Percentiles rank a stretch among this genome's conserved stretches.
These are phyloP conservation scores for Neomorphus geoffroyi DNA, from an alignment of 2,797 vertebrate species.

Conservation along the genomic window DNA sequence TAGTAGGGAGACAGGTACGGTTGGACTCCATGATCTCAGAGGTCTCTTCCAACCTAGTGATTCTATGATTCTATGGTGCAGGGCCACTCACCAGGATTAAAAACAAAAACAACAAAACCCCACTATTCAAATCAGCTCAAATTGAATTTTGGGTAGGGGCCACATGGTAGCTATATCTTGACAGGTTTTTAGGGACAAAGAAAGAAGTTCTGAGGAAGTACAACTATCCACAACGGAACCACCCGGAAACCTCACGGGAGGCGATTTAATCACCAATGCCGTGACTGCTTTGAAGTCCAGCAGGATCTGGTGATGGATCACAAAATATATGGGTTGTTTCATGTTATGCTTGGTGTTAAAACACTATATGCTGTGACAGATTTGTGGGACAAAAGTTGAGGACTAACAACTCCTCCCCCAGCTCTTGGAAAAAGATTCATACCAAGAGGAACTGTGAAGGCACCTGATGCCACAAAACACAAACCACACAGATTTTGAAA, in stretches of 20 bases:
- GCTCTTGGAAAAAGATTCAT: neutral
- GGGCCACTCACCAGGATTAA: neutral
- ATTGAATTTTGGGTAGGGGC: neutral
- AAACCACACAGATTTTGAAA: neutral
- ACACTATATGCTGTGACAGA: neutral
- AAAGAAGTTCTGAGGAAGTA: neutral
- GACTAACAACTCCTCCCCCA: neutral
- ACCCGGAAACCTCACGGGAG: neutral
- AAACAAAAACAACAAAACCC: neutral
- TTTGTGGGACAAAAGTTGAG: neutral
- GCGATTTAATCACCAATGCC: neutral
- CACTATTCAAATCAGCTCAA: neutral
- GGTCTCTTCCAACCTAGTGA: no score
- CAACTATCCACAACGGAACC: neutral
- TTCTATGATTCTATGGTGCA: no score
- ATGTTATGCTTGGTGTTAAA: neutral
- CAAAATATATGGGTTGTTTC: neutral
- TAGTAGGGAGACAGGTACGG: no score
- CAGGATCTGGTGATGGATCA: neutral
- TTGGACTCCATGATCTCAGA: no score
- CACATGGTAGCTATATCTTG: neutral
- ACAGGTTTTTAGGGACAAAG: neutral
- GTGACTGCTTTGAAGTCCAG: neutral
- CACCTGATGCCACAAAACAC: neutral
- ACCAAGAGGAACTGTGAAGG: neutral